Base-by-base conservation (phyloP, 2,888 invertebrate genomes). In the Siphonodentalium dalli region DNA sequence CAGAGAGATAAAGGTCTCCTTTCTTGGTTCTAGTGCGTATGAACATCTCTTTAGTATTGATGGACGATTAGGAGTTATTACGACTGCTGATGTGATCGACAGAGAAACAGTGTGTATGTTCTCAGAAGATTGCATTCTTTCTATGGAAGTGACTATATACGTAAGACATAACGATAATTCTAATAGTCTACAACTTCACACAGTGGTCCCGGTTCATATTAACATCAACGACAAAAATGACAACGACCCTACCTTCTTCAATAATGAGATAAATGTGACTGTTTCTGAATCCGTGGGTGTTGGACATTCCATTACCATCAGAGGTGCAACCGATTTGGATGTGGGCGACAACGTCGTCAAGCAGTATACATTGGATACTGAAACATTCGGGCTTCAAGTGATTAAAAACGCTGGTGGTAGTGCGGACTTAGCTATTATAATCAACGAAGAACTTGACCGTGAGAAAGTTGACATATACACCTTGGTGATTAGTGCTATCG, bases 251-350 rank as follows among this genome's bases (percentile, higher is more conserved):
- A 48, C 50, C 13, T 72, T 72, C 44, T 66, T 69, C 2, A 52
- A 61, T 18, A 45, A 53, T 2, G 60, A 63, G 31, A 57, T 71
- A 1, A 60, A 59, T 29, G 49, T 72, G 39, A 52, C 58, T 7
- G 66, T 74, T 28, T 51, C 71, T n/a, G 74, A 74, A 49, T 68
- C 69, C 26, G 65, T 63, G 11, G 50, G 54, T 13, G 61, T 66
- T 5, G 57, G 58, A 27, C 58, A 65, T 29, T 60, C 60, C n/a
- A 54, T 71, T 39, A 58, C 63, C 33, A 67, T 69, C 11, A 65
- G 65, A 38, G 69, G 66, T n/a, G 74, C 74, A n/a, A 58, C 61
- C 23, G 74, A 74, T 48, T 43, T 48, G 3, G 74, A 74, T 46
- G 71, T 64, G 15, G 63, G 62, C 1, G 64, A 63, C 40, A 71